These are phyloP conservation scores for Danionella dracula DNA, from an alignment of 2,797 vertebrate genomes.

Conservation along the genomic window DNA sequence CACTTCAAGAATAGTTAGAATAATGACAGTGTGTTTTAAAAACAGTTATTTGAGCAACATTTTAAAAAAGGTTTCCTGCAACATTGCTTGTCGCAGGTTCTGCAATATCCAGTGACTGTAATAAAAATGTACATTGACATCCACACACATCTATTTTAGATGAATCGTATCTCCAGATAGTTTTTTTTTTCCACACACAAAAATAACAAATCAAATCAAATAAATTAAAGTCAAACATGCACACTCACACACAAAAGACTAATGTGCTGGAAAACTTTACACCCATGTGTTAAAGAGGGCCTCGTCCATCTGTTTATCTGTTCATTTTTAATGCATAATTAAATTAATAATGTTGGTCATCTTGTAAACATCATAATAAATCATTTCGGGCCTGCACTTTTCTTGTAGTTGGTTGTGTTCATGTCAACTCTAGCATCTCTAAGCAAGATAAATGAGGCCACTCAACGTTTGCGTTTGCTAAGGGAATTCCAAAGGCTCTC, in stretches of 20 bases:
- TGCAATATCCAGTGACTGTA: constrained; percentile 58
- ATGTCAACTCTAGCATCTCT: constrained; percentile 62
- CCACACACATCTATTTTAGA: constrained; percentile 62
- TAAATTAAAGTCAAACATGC: constrained; percentile 84
- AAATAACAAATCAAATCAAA: constrained; percentile 71
- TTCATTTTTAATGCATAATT: constrained; percentile 82
- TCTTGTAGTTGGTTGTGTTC: constrained; percentile 53
- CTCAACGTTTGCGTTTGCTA: constrained; percentile 69
- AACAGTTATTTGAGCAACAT: constrained; percentile 63
- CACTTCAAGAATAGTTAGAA: constrained; percentile 56
- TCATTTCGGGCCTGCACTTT: constrained; percentile 71
- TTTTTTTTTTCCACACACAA: constrained; percentile 74
- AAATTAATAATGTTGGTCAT: constrained; percentile 84
- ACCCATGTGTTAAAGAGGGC: constrained; percentile 69
- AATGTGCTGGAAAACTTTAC: constrained; percentile 82
- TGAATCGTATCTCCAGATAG: constrained; percentile 76
- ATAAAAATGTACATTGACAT: constrained; percentile 67
- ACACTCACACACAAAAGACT: constrained; percentile 78
- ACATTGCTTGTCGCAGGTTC: constrained; percentile 62
- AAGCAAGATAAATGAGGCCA: constrained; percentile 71
- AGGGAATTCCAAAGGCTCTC: constrained; percentile 64
- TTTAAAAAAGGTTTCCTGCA: constrained; percentile 54
- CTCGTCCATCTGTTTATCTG: constrained; percentile 67
- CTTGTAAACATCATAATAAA: constrained; percentile 84
- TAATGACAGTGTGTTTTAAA: constrained; percentile 52